A percentile compares a stretch with the other conserved stretches of the same genome.
These are phyloP conservation scores for Pygoscelis antarcticus DNA, from an alignment of 2,113 vertebrate genomes.

Conservation along the genomic window DNA sequence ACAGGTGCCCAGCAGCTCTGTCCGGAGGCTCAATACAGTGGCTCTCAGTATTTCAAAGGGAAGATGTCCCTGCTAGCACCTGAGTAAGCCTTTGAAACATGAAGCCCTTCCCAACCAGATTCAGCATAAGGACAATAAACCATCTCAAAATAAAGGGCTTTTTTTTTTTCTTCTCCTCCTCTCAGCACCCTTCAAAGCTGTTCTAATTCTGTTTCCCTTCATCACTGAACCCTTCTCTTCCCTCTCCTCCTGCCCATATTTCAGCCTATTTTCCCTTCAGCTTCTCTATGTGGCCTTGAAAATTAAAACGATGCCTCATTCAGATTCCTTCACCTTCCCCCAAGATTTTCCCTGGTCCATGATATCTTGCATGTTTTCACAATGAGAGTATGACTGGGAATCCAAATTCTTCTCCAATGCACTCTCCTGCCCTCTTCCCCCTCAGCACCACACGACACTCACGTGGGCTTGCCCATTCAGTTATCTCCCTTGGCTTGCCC, in stretches of 20 bases:
- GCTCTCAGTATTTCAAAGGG: neutral
- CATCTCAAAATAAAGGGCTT: neutral
- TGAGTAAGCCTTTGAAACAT: constrained; percentile 2
- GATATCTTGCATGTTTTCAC: neutral
- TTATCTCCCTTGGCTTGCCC: neutral
- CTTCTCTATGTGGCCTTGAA: neutral
- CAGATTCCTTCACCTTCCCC: neutral
- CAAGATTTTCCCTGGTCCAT: neutral
- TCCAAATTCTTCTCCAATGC: neutral
- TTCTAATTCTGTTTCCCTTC: constrained; percentile 38
- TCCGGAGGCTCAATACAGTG: neutral
- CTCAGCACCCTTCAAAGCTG: constrained; percentile 13
- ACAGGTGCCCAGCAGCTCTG: neutral
- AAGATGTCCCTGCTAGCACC: neutral
- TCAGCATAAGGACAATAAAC: neutral
- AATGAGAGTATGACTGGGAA: neutral
- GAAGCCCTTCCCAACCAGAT: neutral
- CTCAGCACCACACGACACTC: neutral
- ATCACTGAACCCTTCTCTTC: neutral
- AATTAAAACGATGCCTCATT: neutral
- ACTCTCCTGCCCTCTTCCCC: neutral
- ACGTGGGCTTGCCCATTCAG: accelerated
- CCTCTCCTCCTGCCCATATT: neutral
- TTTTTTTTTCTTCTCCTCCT: neutral
- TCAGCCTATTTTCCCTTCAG: constrained; percentile 13